phyloP scores from a whole-genome alignment of 2,113 vertebrate genomes.

The Lophochroa leadbeateri region DNA sequence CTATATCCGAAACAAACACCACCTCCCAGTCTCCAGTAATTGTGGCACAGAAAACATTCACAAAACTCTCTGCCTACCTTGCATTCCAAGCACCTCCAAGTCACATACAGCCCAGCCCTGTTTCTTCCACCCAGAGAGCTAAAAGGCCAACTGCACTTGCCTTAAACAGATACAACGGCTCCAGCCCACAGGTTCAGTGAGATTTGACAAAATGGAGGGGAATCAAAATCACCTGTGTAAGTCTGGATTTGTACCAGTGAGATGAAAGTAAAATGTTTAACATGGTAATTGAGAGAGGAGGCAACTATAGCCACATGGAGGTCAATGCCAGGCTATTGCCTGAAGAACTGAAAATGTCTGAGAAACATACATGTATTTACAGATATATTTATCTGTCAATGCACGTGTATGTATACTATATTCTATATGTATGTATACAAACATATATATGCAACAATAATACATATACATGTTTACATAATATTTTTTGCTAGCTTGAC shows the following conservation, averaged over 20 bases:
- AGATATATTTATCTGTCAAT: background rate
- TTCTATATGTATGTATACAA: background rate
- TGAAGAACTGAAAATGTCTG: background rate
- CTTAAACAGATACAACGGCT: background rate
- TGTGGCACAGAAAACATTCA: accelerated
- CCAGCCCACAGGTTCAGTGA: background rate
- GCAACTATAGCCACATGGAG: background rate
- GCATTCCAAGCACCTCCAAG: accelerated
- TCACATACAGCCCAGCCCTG: accelerated
- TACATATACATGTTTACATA: background rate
- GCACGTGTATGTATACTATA: accelerated
- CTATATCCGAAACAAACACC: background rate
- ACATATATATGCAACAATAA: background rate
- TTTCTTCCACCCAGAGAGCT: accelerated
- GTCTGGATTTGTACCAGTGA: background rate
- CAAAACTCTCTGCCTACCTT: background rate
- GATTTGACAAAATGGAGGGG: background rate
- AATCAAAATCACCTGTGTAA: background rate
- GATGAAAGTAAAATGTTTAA: accelerated
- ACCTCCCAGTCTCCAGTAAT: accelerated
- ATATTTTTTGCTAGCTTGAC: background rate
- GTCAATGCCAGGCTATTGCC: background rate
- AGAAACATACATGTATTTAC: background rate
- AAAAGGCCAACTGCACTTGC: accelerated
- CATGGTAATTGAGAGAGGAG: background rate